phyloP scores from a whole-genome alignment of 2,888 invertebrate species.

The Pristionchus maxplancki region DNA sequence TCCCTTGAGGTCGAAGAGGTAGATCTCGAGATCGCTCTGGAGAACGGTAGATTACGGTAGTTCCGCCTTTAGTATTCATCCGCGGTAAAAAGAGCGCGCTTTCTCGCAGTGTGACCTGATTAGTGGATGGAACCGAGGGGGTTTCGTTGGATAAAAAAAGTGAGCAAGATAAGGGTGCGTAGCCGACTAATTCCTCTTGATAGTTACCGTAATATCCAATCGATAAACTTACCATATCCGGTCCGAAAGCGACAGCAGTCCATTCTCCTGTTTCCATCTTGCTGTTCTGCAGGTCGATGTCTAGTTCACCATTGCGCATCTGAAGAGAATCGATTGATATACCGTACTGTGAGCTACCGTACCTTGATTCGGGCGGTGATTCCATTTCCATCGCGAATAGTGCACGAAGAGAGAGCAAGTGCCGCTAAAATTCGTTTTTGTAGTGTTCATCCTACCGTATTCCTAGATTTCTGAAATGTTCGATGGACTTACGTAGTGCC shows the following conservation, averaged over 20 bases:
- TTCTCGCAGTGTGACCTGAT: background rate
- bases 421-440: slow-evolving; percentile 28
- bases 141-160: background rate
- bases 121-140: background rate
- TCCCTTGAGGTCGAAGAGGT: slow-evolving; percentile 31
- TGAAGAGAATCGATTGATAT: slow-evolving; percentile 7
- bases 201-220: background rate
- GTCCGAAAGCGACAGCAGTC: slow-evolving; percentile 46
- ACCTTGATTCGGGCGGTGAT: slow-evolving; percentile 47
- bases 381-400: slow-evolving; percentile 34
- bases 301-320: slow-evolving; percentile 47
- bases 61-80: background rate
- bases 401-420: slow-evolving; percentile 1
- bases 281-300: slow-evolving; percentile 45
- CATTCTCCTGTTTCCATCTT: slow-evolving; percentile 14
- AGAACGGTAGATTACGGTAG: background rate
- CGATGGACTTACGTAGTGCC: slow-evolving; percentile 5
- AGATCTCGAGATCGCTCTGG: slow-evolving; percentile 49
- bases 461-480: background rate
- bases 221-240: slow-evolving; percentile 34
- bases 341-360: background rate
- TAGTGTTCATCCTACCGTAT: background rate
- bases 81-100: background rate
- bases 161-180: background rate
- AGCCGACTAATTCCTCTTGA: background rate